phyloP scores from a whole-genome alignment of 2,113 vertebrate species.

The Sebastes fasciatus region DNA sequence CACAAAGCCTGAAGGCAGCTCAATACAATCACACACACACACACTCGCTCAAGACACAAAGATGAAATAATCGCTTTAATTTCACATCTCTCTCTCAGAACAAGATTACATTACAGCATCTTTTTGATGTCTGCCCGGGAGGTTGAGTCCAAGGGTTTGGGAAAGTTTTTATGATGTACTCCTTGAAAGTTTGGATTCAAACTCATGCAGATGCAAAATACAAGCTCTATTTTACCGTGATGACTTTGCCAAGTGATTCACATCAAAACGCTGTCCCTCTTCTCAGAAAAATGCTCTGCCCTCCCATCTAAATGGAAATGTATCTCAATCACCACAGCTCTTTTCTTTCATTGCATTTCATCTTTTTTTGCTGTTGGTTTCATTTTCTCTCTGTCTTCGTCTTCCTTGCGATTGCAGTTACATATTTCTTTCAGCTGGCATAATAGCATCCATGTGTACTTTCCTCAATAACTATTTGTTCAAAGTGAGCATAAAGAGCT shows the following conservation, averaged over 20 bases:
- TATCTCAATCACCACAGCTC: slow-evolving; percentile 51
- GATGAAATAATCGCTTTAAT: slow-evolving; percentile 71
- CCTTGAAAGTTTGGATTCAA: slow-evolving; percentile 68
- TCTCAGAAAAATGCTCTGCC: slow-evolving; percentile 66
- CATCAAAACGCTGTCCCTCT: slow-evolving; percentile 67
- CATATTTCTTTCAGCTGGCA: slow-evolving; percentile 20
- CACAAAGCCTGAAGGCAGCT: slow-evolving; percentile 52
- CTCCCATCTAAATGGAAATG: slow-evolving; percentile 83
- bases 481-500: slow-evolving; percentile 8
- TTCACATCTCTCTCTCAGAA: slow-evolving; percentile 67
- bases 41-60: slow-evolving; percentile 50
- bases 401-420: not conserved
- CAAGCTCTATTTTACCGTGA: slow-evolving; percentile 57
- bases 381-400: slow-evolving; percentile 19
- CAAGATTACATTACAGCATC: slow-evolving; percentile 65
- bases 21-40: slow-evolving; percentile 50
- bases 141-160: slow-evolving; percentile 45
- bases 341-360: slow-evolving; percentile 35
- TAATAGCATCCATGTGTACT: not conserved
- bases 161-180: slow-evolving; percentile 56
- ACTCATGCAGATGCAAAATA: slow-evolving; percentile 56
- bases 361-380: slow-evolving; percentile 32
- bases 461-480: slow-evolving; percentile 28
- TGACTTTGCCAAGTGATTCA: slow-evolving; percentile 67
- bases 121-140: slow-evolving; percentile 69